These are phyloP conservation scores for Excalfactoria chinensis DNA, from an alignment of 2,113 vertebrate genomes.

Conservation along the genomic window DNA sequence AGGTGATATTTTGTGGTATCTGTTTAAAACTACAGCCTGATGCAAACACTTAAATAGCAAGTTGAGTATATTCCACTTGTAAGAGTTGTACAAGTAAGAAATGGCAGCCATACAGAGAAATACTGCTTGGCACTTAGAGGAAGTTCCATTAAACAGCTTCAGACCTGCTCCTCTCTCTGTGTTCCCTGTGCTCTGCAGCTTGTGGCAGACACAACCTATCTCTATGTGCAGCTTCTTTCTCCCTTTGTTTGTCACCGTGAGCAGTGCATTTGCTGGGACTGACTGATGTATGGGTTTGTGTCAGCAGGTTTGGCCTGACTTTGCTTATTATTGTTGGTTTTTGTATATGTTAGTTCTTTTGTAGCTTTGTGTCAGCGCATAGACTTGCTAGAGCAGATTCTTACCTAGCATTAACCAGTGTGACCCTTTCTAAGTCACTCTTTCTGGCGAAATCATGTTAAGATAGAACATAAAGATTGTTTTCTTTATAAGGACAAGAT, in stretches of 20 bases:
- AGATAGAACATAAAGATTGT: fast-evolving
- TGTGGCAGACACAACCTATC: background rate
- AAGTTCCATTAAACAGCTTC: background rate
- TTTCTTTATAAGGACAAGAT: background rate
- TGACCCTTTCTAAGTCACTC: background rate
- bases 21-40: background rate
- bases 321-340: background rate
- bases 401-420: background rate
- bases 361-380: background rate
- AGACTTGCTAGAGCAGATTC: background rate
- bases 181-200: background rate
- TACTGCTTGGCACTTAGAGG: background rate
- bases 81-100: background rate
- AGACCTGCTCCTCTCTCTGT: background rate
- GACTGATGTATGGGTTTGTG: background rate
- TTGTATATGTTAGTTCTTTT: background rate
- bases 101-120: slow-evolving; percentile 14
- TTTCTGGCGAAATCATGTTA: background rate
- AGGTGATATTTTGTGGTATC: background rate
- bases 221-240: background rate
- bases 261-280: background rate
- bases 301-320: background rate
- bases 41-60: background rate
- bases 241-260: background rate
- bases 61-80: background rate